Percentiles rank a stretch among this genome's conserved stretches.
Conservation (phyloP, 2,113 vertebrate genomes). For the Gasterosteus aculeatus region DNA sequence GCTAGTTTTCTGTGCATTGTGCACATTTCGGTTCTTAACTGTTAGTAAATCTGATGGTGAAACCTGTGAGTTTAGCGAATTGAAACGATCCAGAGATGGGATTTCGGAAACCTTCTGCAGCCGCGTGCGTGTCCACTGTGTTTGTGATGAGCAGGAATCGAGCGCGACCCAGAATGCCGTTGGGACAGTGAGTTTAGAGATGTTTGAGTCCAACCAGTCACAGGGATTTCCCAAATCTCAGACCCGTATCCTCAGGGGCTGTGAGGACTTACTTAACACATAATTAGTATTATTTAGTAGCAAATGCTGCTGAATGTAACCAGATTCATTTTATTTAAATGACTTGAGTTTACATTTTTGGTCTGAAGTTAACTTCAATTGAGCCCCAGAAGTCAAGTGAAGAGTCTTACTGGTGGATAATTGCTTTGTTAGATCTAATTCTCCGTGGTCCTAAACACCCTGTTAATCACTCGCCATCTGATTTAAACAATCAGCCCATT, state of each 20-base stretch:
- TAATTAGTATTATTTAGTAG: neutral
- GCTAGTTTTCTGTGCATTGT: neutral
- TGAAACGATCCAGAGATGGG: neutral
- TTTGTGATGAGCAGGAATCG: slow-evolving; percentile 33
- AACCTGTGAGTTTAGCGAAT: slow-evolving; percentile 10
- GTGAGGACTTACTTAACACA: neutral
- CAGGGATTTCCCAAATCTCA: slow-evolving; percentile 43
- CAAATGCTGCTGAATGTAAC: neutral
- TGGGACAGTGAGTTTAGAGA: slow-evolving; percentile 34
- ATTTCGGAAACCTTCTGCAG: slow-evolving; percentile 20
- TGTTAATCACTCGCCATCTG: slow-evolving; percentile 50
- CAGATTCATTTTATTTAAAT: too few species aligned
- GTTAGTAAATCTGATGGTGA: slow-evolving; percentile 15
- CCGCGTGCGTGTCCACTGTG: slow-evolving; percentile 2
- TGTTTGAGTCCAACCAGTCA: slow-evolving; percentile 16
- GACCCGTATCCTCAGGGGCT: slow-evolving; percentile 25
- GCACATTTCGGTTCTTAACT: neutral
- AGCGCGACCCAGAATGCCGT: slow-evolving; percentile 48
- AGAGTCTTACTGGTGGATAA: neutral
- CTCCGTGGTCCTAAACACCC: slow-evolving; percentile 25
- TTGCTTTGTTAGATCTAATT: slow-evolving; percentile 12
- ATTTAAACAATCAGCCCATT: slow-evolving; percentile 56
- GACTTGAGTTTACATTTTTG: neutral
- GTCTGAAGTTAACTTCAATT: neutral
- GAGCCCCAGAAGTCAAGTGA: neutral